Percentiles rank a stretch among this genome's conserved stretches.
Evolutionary conservation across 2,797 vertebrate genomes (phyloP).

Genomic region (Acipenser oxyrinchus): DNA sequence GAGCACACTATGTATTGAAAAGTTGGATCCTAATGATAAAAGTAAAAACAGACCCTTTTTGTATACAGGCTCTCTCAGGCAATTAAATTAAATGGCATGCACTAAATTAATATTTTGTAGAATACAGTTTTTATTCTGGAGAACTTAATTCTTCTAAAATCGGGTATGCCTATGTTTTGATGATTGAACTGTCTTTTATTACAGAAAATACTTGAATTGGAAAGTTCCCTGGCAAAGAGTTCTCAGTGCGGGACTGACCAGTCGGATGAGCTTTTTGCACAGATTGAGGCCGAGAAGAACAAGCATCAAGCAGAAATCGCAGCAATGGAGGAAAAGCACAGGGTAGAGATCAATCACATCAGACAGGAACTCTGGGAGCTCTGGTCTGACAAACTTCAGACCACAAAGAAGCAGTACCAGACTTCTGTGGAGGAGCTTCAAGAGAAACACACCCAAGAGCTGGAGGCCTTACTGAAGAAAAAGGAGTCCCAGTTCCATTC

Average conservation of each 20-base stretch:
- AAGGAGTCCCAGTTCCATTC: slow-evolving; percentile 72
- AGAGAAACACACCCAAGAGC: slow-evolving; percentile 59
- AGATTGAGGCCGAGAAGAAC: slow-evolving; percentile 66
- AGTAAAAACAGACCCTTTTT: too few relatives aligned
- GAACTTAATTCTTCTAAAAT: too few relatives aligned
- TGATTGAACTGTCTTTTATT: slow-evolving; percentile 32
- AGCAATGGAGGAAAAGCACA: slow-evolving; percentile 63
- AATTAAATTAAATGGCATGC: too few relatives aligned
- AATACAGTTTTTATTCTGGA: too few relatives aligned
- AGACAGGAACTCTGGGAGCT: slow-evolving; percentile 57
- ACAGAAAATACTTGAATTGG: slow-evolving; percentile 87
- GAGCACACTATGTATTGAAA: too few relatives aligned
- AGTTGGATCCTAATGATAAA: too few relatives aligned
- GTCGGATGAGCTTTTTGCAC: slow-evolving; percentile 53
- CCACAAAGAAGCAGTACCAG: slow-evolving; percentile 56
- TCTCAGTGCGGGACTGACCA: slow-evolving; percentile 54
- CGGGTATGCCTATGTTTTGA: too few relatives aligned
- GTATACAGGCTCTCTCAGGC: too few relatives aligned
- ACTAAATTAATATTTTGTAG: too few relatives aligned
- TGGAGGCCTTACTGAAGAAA: slow-evolving; percentile 65
- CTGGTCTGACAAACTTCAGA: slow-evolving; percentile 53
- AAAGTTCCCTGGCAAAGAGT: slow-evolving; percentile 69
- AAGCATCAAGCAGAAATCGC: slow-evolving; percentile 65
- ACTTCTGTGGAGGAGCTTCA: slow-evolving; percentile 58
- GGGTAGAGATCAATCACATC: slow-evolving; percentile 48